These are phyloP conservation scores for Apostichopus leukothele DNA, from an alignment of 53 echinoderm and acorn worm species.

Conservation along the genomic window DNA sequence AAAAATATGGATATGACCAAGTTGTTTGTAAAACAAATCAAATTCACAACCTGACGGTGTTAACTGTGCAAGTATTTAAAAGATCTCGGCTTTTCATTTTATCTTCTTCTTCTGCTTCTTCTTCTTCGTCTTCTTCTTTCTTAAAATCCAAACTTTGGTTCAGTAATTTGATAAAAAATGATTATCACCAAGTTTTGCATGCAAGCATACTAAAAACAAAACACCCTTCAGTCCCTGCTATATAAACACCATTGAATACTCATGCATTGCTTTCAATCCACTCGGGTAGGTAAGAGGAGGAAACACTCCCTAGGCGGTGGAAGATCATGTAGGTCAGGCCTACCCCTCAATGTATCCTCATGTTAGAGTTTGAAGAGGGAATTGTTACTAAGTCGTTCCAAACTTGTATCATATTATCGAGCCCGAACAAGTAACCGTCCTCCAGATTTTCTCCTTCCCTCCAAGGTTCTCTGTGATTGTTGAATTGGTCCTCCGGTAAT, in stretches of 20 bases:
- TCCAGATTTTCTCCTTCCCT: slow-evolving; percentile 90
- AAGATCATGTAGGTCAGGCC: slow-evolving; percentile 4
- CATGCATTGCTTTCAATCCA: slow-evolving; percentile 9
- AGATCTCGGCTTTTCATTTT: background rate
- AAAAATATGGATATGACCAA: no score
- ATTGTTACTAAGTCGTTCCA: slow-evolving; percentile 60
- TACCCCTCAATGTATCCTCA: slow-evolving; percentile 4
- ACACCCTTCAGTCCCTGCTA: background rate
- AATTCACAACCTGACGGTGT: background rate
- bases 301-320: slow-evolving; percentile 15
- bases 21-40: background rate
- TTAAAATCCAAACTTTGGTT: background rate
- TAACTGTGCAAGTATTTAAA: background rate
- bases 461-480: slow-evolving; percentile 96
- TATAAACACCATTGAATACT: slow-evolving; percentile 33
- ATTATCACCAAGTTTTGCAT: background rate
- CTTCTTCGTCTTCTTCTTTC: background rate
- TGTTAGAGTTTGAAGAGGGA: background rate
- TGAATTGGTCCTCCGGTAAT: slow-evolving; percentile 60
- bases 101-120: no score
- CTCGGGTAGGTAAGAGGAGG: background rate
- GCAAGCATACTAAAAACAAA: background rate
- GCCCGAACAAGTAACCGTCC: slow-evolving; percentile 94
- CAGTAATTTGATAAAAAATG: background rate
- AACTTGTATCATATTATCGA: slow-evolving; percentile 89